These are phyloP conservation scores for Cecidostiba fungosa DNA, from an alignment of 2,888 invertebrate species.

Conservation along the genomic window DNA sequence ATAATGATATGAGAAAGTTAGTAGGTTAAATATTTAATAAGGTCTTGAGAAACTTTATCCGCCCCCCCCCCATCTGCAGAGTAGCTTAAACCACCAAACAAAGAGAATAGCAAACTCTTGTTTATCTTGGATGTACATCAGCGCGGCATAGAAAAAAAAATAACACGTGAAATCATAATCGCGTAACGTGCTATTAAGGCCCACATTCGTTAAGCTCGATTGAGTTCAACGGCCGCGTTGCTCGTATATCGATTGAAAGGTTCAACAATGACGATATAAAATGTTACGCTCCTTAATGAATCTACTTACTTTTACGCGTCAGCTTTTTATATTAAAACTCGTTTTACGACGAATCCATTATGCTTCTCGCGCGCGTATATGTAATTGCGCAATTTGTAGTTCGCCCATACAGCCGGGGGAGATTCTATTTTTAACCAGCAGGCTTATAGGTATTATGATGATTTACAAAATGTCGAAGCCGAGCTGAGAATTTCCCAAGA, in stretches of 20 bases:
- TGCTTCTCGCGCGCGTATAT: not conserved
- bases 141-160: not conserved
- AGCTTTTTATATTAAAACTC: not conserved
- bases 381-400: slow-evolving; percentile 4
- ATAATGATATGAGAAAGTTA: no score
- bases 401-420: not conserved
- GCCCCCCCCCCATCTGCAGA: no score
- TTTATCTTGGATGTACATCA: no score
- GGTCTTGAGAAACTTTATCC: no score
- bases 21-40: no score
- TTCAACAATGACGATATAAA: slow-evolving; percentile 17
- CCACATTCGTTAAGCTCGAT: slow-evolving; percentile 15
- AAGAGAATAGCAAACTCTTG: not conserved
- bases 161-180: not conserved
- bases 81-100: not conserved
- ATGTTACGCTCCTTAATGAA: not conserved
- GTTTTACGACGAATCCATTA: not conserved
- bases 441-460: not conserved
- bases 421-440: not conserved
- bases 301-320: slow-evolving; percentile 15
- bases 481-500: not conserved
- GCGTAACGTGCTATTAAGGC: not conserved
- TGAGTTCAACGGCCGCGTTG: slow-evolving; percentile 11
- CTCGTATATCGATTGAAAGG: not conserved
- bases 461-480: slow-evolving; percentile 1